Evolutionary conservation across 2,888 invertebrate species (phyloP), one percentile per base, ranked within the genome.

Genomic region (Eupithecia dodoneata): DNA sequence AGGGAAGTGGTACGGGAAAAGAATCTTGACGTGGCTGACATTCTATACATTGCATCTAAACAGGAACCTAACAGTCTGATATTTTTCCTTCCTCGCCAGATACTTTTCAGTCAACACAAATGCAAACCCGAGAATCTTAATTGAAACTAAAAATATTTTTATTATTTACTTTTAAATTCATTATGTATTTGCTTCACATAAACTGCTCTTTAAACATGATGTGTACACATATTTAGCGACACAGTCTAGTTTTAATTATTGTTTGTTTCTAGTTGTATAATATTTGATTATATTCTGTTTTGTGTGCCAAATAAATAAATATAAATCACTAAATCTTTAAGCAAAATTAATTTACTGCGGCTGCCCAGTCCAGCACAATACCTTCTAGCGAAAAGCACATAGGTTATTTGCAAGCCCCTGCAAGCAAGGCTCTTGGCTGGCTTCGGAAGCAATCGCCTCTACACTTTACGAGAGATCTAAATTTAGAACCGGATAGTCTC

Each of bases 401-500:
- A 76, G 66, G 79, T 73, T 76, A 74, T 75, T 75, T 77, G 73
- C 73, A 75, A 65, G 63, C 76, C 74, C 42, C 41, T 47, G 70
- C 47, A 18, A 45, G 45, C 55, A 63, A 67, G 63, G 52, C 74
- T 71, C 30, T 30, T 30, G 30, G 71, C 70, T 76, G 72, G 73
- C 72, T 75, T 76, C 67, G 18, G 66, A 41, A 71, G 73, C 78
- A 76, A 81, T 79, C 45, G 49, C 70, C 73, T 76, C 63, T 47
- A 5, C 63, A 76, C 72, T 79, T 79, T 80, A 82, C 72, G 77
- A 71, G 74, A 76, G 73, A 72, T 66, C 74, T 79, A 78, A 76
- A 80, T 80, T 82, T 78, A 74, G 77, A 80, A 80, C 76, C 75
- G 72, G 78, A 77, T 77, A 70, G 75, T 73, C 72, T 79, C 78